Evolutionary conservation across 2,888 invertebrate species (phyloP), one percentile per base, ranked within the genome.

Genomic region (Gymnosoma rotundatum): DNA sequence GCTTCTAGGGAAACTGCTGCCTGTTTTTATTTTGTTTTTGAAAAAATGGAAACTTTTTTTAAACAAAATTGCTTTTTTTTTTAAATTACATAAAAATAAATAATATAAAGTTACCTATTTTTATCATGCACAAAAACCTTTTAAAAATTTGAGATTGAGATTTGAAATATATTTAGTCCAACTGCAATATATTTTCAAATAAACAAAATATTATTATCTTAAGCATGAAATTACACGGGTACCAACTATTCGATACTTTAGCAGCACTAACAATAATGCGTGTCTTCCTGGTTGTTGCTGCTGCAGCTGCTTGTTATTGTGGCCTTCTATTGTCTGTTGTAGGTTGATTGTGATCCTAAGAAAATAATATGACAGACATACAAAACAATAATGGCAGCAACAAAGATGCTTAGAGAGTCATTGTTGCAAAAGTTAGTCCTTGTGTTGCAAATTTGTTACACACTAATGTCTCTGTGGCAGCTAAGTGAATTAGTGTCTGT

Each of bases 371-470:
- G 52, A 79, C 66, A 73, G 18, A 45, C 56, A 70, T 12, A 64
- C 48, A 42, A 56, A 78, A 18, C 16, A 70, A 63, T 25, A 61
- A 61, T 45, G 64, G 18, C 21, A 52, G 61, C 38, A 45, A 73
- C 60, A 73, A 73, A 50, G 60, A 60, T 66, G 58, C 79, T 72
- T 25, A 20, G 25, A 61, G 67, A 80, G 50, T 58, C 64, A 64
- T 69, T 75, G 75, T 70, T 38, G 38, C 56, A 75, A 80, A 79
- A 81, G 75, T 81, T 81, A 52, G 70, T 81, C 81, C 81, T 81
- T 76, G 70, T 82, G 81, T 66, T 75, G 81, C 48, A 72, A 76
- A 82, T 82, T 82, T 82, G 75, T 76, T 75, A 72, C 70, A 70
- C 64, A 70, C 64, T 66, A 76, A 66, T 58, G 56, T 82, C 74